Base-by-base conservation (phyloP, 64 coral and sea anemone species). In the Pachyseris speciosa region DNA sequence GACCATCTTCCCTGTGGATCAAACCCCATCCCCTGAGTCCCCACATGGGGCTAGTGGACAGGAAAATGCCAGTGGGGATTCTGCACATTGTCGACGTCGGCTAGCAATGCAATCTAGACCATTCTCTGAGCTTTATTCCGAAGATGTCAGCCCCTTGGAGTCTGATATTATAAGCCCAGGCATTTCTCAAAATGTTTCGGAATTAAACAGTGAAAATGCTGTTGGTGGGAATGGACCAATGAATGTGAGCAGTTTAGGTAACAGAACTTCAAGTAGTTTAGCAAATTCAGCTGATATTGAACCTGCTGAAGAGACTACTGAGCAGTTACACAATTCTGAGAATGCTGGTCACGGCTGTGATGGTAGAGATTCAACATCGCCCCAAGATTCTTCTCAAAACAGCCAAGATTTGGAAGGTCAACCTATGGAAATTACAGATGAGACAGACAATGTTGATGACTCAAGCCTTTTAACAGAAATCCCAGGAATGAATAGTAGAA, bases 111-210 rank as follows among this genome's bases (percentile, higher is more conserved):
- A 93, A 17, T 83, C 61, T 2, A 87, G 95, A 75, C 95, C 95
- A 30, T 90, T 93, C 37, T 93, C 95, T 22, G 95, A 97, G 73
- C 67, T 97, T 26, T 97, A 89, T 55, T 73, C 76, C 2, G 85
- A 93, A 24, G 95, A 97, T 41, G 85, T 97, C 55, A 72, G 84
- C 68, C 95, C 91, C 4, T 44, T 97, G 22, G 95, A 95, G 58
- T 19, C 11, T n/a, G 86, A 75, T 20, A 69, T 67, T 9, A 47
- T 26, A 33, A 85, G 40, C 55, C 34, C 79, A 5, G 79, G 64
- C 34, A 27, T 41, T 42, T 22, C 33, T 10, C 53, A 25, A n/a
- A 47, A 37, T 45, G 31, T 28, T 30, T 26, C 10, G 34, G 41
- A 25, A 22, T 22, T 43, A 72, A 67, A 51, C 52, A 43, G 20